These are phyloP conservation scores for Gavialis gangeticus DNA, from an alignment of 2,113 vertebrate genomes.

Conservation along the genomic window DNA sequence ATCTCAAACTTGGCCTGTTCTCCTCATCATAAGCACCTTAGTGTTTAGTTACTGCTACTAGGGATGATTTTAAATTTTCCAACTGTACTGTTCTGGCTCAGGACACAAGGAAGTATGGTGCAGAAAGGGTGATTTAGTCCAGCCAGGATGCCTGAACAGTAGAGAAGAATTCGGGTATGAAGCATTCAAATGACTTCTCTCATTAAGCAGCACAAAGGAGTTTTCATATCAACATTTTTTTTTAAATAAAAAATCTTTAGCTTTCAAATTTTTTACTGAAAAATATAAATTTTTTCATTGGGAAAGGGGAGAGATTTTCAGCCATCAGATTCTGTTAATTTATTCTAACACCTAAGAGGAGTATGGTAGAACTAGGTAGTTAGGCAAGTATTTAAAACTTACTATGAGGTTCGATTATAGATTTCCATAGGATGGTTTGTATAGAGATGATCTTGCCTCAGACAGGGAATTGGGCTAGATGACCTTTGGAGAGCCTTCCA, in stretches of 20 bases:
- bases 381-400: neutral
- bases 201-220: neutral
- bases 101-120: neutral
- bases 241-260: neutral
- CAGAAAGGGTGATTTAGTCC: fast-evolving
- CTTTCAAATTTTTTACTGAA: neutral
- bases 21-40: fast-evolving
- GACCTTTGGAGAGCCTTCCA: too few species aligned
- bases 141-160: fast-evolving
- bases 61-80: neutral
- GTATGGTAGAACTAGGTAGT: neutral
- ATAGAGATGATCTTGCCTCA: too few species aligned
- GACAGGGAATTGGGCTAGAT: too few species aligned
- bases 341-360: neutral
- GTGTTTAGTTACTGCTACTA: fast-evolving
- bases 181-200: neutral
- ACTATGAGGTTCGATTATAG: too few species aligned
- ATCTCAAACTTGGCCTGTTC: neutral
- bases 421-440: too few species aligned
- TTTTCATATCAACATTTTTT: neutral
- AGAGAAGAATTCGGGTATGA: neutral
- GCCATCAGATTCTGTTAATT: neutral
- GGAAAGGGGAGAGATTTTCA: neutral
- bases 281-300: neutral
- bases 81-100: neutral